Base-by-base conservation (phyloP, 2,888 invertebrate genomes). In the Corythucha ciliata region DNA sequence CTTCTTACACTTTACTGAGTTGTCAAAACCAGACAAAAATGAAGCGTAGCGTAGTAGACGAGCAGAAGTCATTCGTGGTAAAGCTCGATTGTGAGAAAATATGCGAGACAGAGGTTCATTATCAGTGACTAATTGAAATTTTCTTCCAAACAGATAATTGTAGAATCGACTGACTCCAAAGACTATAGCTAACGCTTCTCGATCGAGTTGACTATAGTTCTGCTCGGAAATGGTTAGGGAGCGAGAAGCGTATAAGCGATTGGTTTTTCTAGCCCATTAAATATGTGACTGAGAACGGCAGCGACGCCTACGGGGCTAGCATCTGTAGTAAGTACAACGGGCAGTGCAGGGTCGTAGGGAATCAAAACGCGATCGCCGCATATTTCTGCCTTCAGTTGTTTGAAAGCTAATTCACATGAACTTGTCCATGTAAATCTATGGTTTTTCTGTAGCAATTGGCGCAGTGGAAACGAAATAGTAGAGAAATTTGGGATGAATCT, bases 371-470 rank as follows among this genome's bases (percentile, higher is more conserved):
- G 20, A 22, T 46, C 55, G 14, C 52, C 56, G 6, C 45, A 32
- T n/a, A 60, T 56, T 52, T 59, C 53, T 24, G 50, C n/a, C 48
- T 60, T 60, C 3, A 60, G 47, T 48, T 53, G 51, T 21, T 25
- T 18, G 29, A 61, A 60, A 12, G 60, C 54, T 18, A 33, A 14
- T 29, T 61, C 57, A 39, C 59, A 59, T 33, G 36, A 4, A n/a
- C 16, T n/a, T 5, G 49, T 36, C 60, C 61, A 61, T 10, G 12
- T 8, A 26, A 47, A 47, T 6, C 10, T 22, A 6, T 2, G 10
- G 25, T 42, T 34, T 24, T 47, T 47, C 25, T 14, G 24, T 10
- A 39, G 21, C 12, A 39, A 24, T 7, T 33, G 12, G n/a, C 46
- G n/a, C 4, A 46, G 46, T 2, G 46, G 33, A 20, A 22, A 32